Conservation (phyloP, 2,113 vertebrate genomes). For the Thamnaconus septentrionalis region DNA sequence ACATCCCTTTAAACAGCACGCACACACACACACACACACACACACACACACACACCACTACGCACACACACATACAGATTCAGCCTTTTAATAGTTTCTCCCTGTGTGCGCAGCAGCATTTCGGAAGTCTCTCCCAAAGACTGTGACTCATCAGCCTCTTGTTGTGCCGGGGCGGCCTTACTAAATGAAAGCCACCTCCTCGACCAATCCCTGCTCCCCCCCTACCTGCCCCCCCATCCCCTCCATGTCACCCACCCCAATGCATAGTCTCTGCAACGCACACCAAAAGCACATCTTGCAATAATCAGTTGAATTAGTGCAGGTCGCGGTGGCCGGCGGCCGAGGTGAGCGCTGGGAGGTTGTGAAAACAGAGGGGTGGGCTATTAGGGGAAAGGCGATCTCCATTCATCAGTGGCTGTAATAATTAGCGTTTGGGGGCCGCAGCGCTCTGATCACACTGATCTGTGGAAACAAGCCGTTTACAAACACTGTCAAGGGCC, state of each 20-base stretch:
- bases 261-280: slow-evolving; percentile 53
- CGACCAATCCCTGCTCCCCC: too few relatives aligned
- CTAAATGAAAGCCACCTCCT: slow-evolving; percentile 44
- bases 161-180: slow-evolving; percentile 44
- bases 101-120: slow-evolving; percentile 23
- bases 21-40: slow-evolving; percentile 12
- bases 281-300: slow-evolving; percentile 86
- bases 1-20: slow-evolving; percentile 49
- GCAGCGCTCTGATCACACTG: slow-evolving; percentile 79
- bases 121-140: slow-evolving; percentile 56
- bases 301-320: slow-evolving; percentile 91
- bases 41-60: too few relatives aligned
- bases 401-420: slow-evolving; percentile 84
- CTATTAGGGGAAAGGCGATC: slow-evolving; percentile 90
- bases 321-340: slow-evolving; percentile 85
- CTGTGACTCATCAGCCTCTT: slow-evolving; percentile 69
- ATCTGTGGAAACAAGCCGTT: slow-evolving; percentile 84
- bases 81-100: slow-evolving; percentile 62
- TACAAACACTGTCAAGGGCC: slow-evolving; percentile 86
- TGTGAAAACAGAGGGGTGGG: slow-evolving; percentile 86
- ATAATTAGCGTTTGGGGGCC: slow-evolving; percentile 75
- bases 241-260: slow-evolving; percentile 34
- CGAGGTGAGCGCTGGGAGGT: slow-evolving; percentile 85
- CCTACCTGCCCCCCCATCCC: background rate
- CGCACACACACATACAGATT: slow-evolving; percentile 1